Percentiles rank a stretch among this genome's conserved stretches.
phyloP scores from a whole-genome alignment of 2,113 vertebrate species.

The Poecilia latipinna region DNA sequence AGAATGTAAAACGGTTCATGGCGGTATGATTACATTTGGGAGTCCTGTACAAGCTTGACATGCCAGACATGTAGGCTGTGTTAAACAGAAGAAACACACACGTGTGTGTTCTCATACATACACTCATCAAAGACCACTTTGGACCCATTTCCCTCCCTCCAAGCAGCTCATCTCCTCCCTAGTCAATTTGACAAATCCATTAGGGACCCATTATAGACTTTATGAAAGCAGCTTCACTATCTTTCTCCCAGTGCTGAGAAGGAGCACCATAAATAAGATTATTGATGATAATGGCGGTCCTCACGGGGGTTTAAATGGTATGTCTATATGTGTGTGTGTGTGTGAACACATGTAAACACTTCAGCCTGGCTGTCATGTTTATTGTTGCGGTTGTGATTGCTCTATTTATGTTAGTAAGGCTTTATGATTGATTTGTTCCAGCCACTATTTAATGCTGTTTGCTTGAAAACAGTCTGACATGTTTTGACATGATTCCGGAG shows the following conservation, averaged over 20 bases:
- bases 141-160: conserved; percentile 32
- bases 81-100: conserved; percentile 6
- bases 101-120: conserved; percentile 11
- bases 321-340: conserved; percentile 7
- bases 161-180: conserved; percentile 29
- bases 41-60: background rate
- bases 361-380: conserved; percentile 22
- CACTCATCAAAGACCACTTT: conserved; percentile 45
- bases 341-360: background rate
- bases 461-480: background rate
- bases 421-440: conserved; percentile 5
- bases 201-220: conserved; percentile 62
- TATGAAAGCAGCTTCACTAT: conserved; percentile 56
- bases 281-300: conserved; percentile 46
- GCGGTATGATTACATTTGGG: background rate
- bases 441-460: background rate
- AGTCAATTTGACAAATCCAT: conserved; percentile 67
- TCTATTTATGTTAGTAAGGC: conserved; percentile 7
- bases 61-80: conserved; percentile 9
- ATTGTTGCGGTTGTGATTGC: background rate
- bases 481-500: background rate
- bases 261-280: conserved; percentile 47
- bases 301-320: conserved; percentile 23
- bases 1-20: background rate
- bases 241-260: conserved; percentile 31